Percentiles rank a stretch among this genome's conserved stretches.
Evolutionary conservation across 2,888 invertebrate genomes (phyloP).

Genomic region (Barypeithes pellucidus): DNA sequence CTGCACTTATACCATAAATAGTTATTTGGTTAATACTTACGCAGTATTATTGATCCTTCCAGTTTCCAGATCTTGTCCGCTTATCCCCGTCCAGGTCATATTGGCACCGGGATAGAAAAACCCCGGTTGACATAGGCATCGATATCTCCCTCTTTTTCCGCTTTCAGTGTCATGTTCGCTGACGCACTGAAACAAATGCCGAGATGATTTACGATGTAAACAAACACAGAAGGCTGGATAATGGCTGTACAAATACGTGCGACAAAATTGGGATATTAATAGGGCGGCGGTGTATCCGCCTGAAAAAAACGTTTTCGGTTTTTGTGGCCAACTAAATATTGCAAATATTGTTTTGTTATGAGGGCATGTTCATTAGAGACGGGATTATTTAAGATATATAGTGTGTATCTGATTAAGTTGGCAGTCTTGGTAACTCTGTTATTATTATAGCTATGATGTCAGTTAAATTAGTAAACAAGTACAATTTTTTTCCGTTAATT

Average conservation of each 20-base stretch:
- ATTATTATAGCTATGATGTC: too few species aligned
- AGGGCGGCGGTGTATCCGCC: background rate
- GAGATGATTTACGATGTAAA: conserved; percentile 20
- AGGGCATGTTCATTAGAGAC: too few species aligned
- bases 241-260: conserved; percentile 10
- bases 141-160: conserved; percentile 73
- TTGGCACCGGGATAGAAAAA: conserved; percentile 75
- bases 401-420: too few species aligned
- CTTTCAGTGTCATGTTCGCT: conserved; percentile 62
- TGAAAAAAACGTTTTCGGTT: background rate
- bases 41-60: conserved; percentile 64
- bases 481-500: too few species aligned
- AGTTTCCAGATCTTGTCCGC: conserved; percentile 72
- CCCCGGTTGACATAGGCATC: conserved; percentile 77
- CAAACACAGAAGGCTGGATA: conserved; percentile 5
- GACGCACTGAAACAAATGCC: conserved; percentile 71
- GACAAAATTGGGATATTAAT: background rate
- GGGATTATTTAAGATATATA: too few species aligned
- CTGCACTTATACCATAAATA: background rate
- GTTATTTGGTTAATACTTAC: conserved; percentile 59
- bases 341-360: background rate
- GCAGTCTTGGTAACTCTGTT: too few species aligned
- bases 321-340: background rate
- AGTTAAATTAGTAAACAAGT: too few species aligned
- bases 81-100: conserved; percentile 72